Conservation (phyloP, 1,140 invertebrate genomes). For the Macrobrachium nipponense region DNA sequence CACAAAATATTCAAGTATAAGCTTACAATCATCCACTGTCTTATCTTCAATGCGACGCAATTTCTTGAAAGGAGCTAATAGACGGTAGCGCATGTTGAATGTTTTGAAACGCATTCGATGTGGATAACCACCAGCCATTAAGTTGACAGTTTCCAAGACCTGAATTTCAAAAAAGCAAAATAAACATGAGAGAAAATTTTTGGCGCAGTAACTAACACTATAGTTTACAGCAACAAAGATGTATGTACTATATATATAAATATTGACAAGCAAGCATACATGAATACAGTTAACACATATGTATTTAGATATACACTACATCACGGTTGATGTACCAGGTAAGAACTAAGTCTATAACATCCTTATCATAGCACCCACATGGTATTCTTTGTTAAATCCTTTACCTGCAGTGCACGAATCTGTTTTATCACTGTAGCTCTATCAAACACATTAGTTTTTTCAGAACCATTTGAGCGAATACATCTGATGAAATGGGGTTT, state of each 20-base stretch:
- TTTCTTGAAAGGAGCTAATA: slow-evolving; percentile 82
- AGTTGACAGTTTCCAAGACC: slow-evolving; percentile 92
- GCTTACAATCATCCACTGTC: slow-evolving; percentile 82
- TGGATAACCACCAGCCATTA: slow-evolving; percentile 91
- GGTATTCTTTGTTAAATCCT: neutral
- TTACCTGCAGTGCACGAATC: slow-evolving; percentile 84
- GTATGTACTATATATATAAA: no score
- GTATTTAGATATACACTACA: no score
- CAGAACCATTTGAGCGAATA: slow-evolving; percentile 85
- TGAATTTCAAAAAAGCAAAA: slow-evolving; percentile 3
- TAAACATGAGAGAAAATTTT: neutral
- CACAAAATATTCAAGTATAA: slow-evolving; percentile 78
- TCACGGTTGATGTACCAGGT: no score
- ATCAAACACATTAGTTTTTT: slow-evolving; percentile 78
- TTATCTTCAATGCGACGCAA: slow-evolving; percentile 83
- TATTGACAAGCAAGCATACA: no score
- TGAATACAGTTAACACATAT: no score
- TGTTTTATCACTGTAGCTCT: slow-evolving; percentile 83
- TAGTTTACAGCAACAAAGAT: no score
- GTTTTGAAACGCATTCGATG: slow-evolving; percentile 95
- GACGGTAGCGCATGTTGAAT: slow-evolving; percentile 87
- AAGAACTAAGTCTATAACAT: neutral
- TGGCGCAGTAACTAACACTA: no score
- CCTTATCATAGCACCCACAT: neutral
- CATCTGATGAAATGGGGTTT: slow-evolving; percentile 94